These are phyloP conservation scores for Drosophila pachea DNA, from an alignment of 1,140 invertebrate genomes.

Conservation along the genomic window DNA sequence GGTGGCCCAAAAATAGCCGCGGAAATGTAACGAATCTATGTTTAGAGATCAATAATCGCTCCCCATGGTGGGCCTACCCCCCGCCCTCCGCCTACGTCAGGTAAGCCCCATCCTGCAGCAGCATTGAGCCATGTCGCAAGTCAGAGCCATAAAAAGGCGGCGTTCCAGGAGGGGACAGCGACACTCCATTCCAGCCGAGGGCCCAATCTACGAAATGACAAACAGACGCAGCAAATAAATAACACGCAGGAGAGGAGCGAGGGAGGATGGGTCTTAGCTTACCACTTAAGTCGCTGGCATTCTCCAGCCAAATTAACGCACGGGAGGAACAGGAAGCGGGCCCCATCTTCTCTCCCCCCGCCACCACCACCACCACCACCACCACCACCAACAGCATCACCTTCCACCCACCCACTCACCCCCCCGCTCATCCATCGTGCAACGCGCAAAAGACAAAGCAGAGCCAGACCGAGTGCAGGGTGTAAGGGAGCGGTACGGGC, in stretches of 20 bases:
- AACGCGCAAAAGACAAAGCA: conserved; percentile 3
- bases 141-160: conserved; percentile 44
- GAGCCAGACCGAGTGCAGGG: no score
- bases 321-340: conserved; percentile 14
- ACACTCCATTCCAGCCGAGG: not conserved
- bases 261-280: conserved; percentile 29
- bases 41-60: conserved; percentile 71
- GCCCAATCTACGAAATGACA: conserved; percentile 50
- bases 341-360: no score
- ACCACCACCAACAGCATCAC: no score
- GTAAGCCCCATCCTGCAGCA: conserved; percentile 30
- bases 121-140: conserved; percentile 59
- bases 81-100: conserved; percentile 13
- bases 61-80: conserved; percentile 3
- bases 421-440: not conserved
- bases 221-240: conserved; percentile 76
- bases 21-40: conserved; percentile 64
- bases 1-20: conserved; percentile 49
- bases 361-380: no score
- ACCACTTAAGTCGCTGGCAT: conserved; percentile 50
- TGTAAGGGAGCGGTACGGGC: no score
- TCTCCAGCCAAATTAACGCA: conserved; percentile 57
- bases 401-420: no score
- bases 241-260: conserved; percentile 29
- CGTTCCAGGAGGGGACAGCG: not conserved